These are phyloP conservation scores for Drosophila murphyi DNA, from an alignment of 1,140 invertebrate genomes.

Conservation along the genomic window DNA sequence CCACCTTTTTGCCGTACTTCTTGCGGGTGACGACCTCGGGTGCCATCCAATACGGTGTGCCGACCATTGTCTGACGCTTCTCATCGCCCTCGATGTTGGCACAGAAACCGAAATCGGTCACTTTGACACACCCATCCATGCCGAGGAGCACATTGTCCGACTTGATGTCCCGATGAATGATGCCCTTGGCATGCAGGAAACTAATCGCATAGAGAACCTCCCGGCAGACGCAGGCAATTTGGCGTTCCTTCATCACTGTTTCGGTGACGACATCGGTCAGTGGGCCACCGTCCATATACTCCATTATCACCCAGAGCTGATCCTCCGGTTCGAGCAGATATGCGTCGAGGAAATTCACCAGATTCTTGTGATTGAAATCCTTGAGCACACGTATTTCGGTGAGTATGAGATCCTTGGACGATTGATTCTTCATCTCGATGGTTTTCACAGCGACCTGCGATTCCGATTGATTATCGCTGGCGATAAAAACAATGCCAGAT, in stretches of 20 bases:
- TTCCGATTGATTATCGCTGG: conserved; percentile 91
- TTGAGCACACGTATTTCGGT: conserved; percentile 97
- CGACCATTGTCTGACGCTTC: conserved; percentile 98
- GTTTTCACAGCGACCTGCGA: conserved; percentile 97
- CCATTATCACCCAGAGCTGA: conserved; percentile 98
- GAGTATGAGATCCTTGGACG: conserved; percentile 97
- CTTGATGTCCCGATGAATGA: conserved; percentile 97
- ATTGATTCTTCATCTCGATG: conserved; percentile 96
- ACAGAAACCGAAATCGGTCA: conserved; percentile 99
- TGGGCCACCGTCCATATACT: conserved; percentile 97
- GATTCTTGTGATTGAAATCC: conserved; percentile 97
- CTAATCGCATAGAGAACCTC: conserved; percentile 96
- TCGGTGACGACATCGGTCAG: conserved; percentile 99
- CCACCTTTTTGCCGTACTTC: conserved; percentile 95
- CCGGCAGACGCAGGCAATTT: conserved; percentile 97
- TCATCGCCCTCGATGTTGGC: conserved; percentile 95
- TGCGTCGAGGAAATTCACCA: conserved; percentile 98
- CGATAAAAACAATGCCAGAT: conserved; percentile 96
- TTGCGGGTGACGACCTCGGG: conserved; percentile 95
- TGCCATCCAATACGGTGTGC: conserved; percentile 94
- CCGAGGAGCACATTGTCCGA: conserved; percentile 98
- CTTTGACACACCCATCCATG: conserved; percentile 98
- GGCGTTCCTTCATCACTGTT: conserved; percentile 98
- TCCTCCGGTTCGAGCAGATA: conserved; percentile 93
- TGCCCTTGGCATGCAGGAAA: conserved; percentile 96